Percentiles rank a stretch among this genome's conserved stretches.
phyloP scores from a whole-genome alignment of 2,888 invertebrate species.

The Poecilus cupreus region DNA sequence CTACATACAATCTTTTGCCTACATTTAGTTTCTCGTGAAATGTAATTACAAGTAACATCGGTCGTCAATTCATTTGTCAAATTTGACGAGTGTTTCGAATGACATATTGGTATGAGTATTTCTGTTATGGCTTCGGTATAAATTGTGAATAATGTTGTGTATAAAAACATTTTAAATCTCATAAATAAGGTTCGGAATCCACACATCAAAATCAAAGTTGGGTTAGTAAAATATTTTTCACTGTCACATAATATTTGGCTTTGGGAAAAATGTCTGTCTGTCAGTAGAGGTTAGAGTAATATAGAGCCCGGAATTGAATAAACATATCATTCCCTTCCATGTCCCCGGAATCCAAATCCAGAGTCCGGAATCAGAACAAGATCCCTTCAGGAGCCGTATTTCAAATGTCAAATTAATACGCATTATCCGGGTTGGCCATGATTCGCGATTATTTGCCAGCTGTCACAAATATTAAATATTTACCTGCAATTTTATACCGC shows the following conservation, averaged over 20 bases:
- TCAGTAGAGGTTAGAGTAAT: slow-evolving; percentile 29
- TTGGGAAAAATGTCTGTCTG: slow-evolving; percentile 37
- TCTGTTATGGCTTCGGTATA: background rate
- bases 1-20: no score
- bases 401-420: slow-evolving; percentile 57
- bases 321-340: slow-evolving; percentile 26
- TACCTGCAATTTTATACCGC: slow-evolving; percentile 32
- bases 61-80: no score
- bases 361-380: slow-evolving; percentile 4
- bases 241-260: slow-evolving; percentile 42
- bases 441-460: slow-evolving; percentile 30
- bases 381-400: slow-evolving; percentile 48
- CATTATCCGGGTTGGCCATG: slow-evolving; percentile 28
- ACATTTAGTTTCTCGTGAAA: no score
- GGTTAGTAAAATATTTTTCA: slow-evolving; percentile 42
- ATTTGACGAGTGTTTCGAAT: background rate
- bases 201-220: slow-evolving; percentile 39
- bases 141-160: slow-evolving; percentile 21
- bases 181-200: slow-evolving; percentile 27
- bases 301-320: slow-evolving; percentile 18
- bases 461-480: slow-evolving; percentile 37
- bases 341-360: background rate
- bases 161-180: slow-evolving; percentile 33
- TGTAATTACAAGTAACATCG: no score
- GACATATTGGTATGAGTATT: background rate